Conservation (phyloP, 1,140 invertebrate genomes). For the Pseudomyrmex sp. region DNA sequence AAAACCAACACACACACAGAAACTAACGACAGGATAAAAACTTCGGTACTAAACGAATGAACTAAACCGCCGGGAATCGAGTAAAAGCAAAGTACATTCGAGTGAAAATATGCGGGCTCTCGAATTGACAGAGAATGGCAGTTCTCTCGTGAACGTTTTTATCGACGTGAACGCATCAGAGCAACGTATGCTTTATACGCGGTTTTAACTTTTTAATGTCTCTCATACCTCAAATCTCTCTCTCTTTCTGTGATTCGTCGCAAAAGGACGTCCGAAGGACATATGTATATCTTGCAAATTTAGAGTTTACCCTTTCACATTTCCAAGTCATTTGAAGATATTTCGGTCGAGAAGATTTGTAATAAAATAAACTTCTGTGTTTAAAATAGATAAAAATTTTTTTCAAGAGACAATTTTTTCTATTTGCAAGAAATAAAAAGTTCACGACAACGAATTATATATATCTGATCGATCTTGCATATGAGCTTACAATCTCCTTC, state of each 20-base stretch:
- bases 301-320: no score
- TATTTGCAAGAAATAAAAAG: no score
- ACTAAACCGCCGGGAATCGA: slow-evolving; percentile 23
- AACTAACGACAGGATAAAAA: slow-evolving; percentile 47
- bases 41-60: slow-evolving; percentile 39
- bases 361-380: no score
- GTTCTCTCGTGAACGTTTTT: slow-evolving; percentile 17
- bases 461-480: no score
- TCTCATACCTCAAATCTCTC: neutral
- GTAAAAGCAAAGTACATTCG: slow-evolving; percentile 13
- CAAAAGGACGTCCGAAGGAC: neutral
- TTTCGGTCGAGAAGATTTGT: no score
- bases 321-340: no score
- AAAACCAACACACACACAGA: slow-evolving; percentile 8
- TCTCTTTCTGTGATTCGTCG: neutral
- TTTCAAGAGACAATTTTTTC: no score
- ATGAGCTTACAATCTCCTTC: neutral
- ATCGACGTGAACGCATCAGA: slow-evolving; percentile 9
- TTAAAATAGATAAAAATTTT: no score
- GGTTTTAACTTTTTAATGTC: neutral
- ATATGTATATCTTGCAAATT: no score
- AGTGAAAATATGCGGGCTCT: slow-evolving; percentile 35
- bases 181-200: neutral
- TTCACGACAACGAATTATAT: no score
- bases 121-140: slow-evolving; percentile 44